These are phyloP conservation scores for Drosophila rubida DNA, from an alignment of 2,888 invertebrate species.

Conservation along the genomic window DNA sequence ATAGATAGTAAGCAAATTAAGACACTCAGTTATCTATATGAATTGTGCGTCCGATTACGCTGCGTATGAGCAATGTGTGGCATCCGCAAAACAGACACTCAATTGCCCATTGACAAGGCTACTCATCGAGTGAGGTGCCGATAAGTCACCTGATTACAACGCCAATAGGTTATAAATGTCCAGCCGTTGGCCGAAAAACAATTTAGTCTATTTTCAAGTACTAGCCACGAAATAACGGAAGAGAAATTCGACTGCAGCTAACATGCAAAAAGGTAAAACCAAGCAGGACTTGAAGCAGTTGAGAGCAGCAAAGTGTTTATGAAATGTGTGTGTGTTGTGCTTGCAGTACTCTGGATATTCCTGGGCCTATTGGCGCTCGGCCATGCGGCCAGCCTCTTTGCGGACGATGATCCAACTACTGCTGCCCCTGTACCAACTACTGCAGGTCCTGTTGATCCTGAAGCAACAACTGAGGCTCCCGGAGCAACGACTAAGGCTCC, in stretches of 20 bases:
- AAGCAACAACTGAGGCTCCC: neutral
- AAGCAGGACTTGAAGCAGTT: neutral
- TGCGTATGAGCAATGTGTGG: conserved; percentile 41
- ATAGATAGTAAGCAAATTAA: conserved; percentile 45
- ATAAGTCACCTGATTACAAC: conserved; percentile 54
- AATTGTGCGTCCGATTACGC: conserved; percentile 40
- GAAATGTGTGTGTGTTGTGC: neutral
- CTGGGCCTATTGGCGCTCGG: conserved; percentile 48
- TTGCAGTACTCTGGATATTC: conserved; percentile 47
- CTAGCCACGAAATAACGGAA: conserved; percentile 23
- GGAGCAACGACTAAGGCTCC: neutral
- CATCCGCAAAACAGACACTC: conserved; percentile 42
- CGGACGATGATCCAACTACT: neutral
- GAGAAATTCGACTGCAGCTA: conserved; percentile 29
- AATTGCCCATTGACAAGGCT: conserved; percentile 51
- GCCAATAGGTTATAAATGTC: conserved; percentile 58
- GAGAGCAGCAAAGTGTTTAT: too few species aligned
- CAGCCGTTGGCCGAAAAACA: conserved; percentile 12
- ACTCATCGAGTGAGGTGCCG: conserved; percentile 34
- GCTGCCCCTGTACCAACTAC: neutral
- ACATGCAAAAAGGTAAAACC: conserved; percentile 63
- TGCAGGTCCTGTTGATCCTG: neutral
- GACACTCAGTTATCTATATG: conserved; percentile 47
- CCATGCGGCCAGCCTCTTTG: conserved; percentile 18
- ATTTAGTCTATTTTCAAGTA: conserved; percentile 57